Evolutionary conservation across 2,888 invertebrate species (phyloP).

Genomic region (Hirtodrosophila histrioides): DNA sequence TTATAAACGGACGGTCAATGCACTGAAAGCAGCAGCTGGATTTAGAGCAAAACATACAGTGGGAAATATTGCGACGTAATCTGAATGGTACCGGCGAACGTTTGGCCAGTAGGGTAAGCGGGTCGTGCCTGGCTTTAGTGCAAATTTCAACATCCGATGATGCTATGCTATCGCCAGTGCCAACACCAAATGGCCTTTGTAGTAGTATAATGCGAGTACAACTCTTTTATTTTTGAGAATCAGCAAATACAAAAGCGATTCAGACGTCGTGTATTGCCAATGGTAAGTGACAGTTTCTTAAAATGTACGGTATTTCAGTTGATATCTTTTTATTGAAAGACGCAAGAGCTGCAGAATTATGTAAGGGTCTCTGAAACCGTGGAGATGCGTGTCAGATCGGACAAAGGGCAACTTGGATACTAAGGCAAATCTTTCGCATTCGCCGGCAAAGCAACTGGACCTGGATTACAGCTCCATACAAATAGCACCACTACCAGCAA

Average conservation of each 20-base stretch:
- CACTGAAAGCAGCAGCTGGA: slow-evolving; percentile 34
- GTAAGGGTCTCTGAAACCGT: slow-evolving; percentile 17
- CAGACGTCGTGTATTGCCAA: background rate
- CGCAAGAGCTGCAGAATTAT: slow-evolving; percentile 33
- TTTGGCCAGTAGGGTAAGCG: background rate
- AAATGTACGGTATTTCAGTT: background rate
- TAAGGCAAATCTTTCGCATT: slow-evolving; percentile 12
- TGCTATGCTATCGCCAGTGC: background rate
- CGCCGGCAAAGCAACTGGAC: background rate
- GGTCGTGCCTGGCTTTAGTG: background rate
- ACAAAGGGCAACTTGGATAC: slow-evolving; percentile 50
- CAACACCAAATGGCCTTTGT: background rate
- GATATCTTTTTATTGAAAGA: slow-evolving; percentile 14
- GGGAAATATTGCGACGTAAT: slow-evolving; percentile 62
- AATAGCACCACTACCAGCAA: slow-evolving; percentile 5
- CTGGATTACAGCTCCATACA: background rate
- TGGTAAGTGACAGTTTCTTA: slow-evolving; percentile 13
- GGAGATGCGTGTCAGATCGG: background rate
- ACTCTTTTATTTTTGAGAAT: too few species aligned
- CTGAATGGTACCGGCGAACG: slow-evolving; percentile 4
- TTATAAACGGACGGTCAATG: slow-evolving; percentile 2
- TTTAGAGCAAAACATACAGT: slow-evolving; percentile 59
- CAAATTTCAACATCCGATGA: background rate
- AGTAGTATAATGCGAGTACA: background rate
- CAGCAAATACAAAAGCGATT: background rate